Base-by-base conservation (phyloP, 2,888 invertebrate species). In the Scaptomyza polygonia region DNA sequence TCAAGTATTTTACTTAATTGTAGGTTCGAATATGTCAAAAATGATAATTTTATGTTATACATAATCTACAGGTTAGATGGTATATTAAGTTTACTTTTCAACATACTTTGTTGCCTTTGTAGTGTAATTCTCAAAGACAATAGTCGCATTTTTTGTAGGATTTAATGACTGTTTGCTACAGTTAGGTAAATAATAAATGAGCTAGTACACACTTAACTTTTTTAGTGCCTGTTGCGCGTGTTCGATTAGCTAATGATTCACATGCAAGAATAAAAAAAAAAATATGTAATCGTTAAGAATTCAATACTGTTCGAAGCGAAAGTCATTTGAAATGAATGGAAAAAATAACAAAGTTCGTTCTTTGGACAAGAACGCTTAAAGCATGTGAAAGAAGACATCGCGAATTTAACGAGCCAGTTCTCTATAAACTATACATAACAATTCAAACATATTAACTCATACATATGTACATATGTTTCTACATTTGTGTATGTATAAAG, bases 291-390 rank as follows among this genome's bases (percentile, higher is more conserved):
- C 64, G 67, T 63, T 70, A 70, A 57, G 64, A 53, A 64, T 72
- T 72, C 52, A 49, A 44, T 30, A 12, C 30, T 58, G 54, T 36
- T 39, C 57, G 42, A 75, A 71, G 67, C 75, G 69, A 79, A 75
- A 71, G 74, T 64, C 43, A 47, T 52, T 40, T 43, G 57, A 72
- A 25, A 25, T 25, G 25, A 25, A 25, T 25, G 43, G 55, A 63
- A 77, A 36, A 34, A 72, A 62, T 62, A 77, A 51, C 65, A 39
- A 63, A 72, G 62, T 72, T 80, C 72, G 62, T 72, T 80, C 72
- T 62, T 72, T 72, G 63, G 44, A 42, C 32, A 45, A 47, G 47
- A 66, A 67, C 62, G 63, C 43, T 67, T 49, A 11, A 48, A 53
- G 56, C 75, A 59, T 58, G 70, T 48, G 45, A 45, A 51, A 62